These are phyloP conservation scores for Pipistrellus pygmaeus DNA, from an alignment of 2,797 vertebrate species.

Conservation along the genomic window DNA sequence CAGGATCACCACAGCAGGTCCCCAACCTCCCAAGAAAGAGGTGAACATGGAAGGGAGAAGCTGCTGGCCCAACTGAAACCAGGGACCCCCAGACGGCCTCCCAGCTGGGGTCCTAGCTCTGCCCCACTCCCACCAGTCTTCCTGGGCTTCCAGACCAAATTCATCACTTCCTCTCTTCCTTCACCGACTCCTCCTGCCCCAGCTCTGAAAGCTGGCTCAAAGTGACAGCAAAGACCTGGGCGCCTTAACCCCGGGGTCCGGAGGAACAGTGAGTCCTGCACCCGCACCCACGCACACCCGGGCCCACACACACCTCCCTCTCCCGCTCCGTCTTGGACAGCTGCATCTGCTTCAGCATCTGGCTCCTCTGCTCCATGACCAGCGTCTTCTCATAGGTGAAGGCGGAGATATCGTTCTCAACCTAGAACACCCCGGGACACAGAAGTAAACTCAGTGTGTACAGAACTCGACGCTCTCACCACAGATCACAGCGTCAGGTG, in stretches of 20 bases:
- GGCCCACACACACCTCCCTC: neutral
- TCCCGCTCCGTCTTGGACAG: constrained; percentile 94
- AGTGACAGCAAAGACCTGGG: neutral
- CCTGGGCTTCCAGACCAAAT: neutral
- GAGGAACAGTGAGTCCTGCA: neutral
- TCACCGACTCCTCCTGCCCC: neutral
- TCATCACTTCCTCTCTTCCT: neutral
- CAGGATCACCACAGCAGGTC: neutral
- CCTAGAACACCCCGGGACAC: neutral
- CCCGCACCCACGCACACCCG: neutral
- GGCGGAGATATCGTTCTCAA: neutral
- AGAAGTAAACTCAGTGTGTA: neutral
- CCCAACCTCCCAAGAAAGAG: neutral
- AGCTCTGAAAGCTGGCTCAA: neutral
- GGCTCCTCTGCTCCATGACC: constrained; percentile 98
- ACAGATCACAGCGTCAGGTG: neutral
- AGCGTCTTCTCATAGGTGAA: constrained; percentile 98
- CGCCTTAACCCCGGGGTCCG: neutral
- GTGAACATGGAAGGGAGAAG: neutral
- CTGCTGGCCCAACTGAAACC: neutral
- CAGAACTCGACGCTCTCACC: neutral
- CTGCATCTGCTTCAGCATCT: constrained; percentile 99
- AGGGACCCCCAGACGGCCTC: fast-evolving
- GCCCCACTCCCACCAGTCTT: neutral
- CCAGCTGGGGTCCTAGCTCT: neutral